Evolutionary conservation across 2,113 vertebrate genomes (phyloP).

Genomic region (Meriones unguiculatus): DNA sequence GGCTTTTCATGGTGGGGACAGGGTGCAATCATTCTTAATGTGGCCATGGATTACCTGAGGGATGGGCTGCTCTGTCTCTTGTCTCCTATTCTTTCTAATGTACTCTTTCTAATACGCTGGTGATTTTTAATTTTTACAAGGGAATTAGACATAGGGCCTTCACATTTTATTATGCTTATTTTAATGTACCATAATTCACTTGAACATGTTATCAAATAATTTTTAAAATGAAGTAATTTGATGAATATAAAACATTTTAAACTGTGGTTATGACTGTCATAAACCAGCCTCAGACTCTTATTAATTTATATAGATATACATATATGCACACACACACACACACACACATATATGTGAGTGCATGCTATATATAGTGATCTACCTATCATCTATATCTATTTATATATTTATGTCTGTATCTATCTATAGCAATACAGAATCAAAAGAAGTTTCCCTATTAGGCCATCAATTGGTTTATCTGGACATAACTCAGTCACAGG

Average conservation of each 20-base stretch:
- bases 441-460: background rate
- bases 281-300: background rate
- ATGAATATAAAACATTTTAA: background rate
- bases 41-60: background rate
- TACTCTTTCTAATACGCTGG: background rate
- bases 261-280: background rate
- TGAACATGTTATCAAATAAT: background rate
- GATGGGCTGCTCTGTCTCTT: too few relatives aligned
- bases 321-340: accelerated
- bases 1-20: background rate
- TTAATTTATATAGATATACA: background rate
- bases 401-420: background rate
- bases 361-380: background rate
- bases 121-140: background rate
- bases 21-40: background rate
- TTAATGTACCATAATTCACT: background rate
- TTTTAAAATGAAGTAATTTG: background rate
- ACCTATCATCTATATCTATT: background rate
- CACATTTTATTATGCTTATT: background rate
- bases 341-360: background rate
- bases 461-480: background rate
- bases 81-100: background rate
- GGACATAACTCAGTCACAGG: too few relatives aligned
- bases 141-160: background rate
- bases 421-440: background rate